phyloP scores from a whole-genome alignment of 2,113 vertebrate species.

The Paratilapia polleni region DNA sequence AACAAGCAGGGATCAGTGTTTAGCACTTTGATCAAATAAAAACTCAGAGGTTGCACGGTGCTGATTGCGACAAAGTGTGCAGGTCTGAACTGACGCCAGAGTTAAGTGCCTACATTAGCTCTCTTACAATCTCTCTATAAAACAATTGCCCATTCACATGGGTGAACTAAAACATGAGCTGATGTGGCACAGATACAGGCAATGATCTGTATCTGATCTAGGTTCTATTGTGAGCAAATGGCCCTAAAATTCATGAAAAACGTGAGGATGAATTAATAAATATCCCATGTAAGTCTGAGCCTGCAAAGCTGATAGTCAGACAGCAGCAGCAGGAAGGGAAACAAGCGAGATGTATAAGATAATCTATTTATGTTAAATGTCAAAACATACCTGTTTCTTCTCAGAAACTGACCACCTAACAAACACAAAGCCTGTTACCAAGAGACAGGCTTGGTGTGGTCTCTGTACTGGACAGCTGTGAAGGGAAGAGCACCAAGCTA shows the following conservation, averaged over 20 bases:
- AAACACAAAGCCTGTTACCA: constrained; percentile 41
- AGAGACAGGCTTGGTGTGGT: constrained; percentile 25
- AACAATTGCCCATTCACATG: background rate
- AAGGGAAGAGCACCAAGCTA: background rate
- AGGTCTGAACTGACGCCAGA: background rate
- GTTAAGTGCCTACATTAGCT: background rate
- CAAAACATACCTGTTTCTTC: constrained; percentile 54
- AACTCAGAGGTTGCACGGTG: background rate
- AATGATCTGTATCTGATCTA: no score
- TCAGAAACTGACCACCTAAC: constrained; percentile 16
- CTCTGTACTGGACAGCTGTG: background rate
- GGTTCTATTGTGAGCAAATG: background rate
- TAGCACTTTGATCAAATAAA: background rate
- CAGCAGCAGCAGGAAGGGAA: background rate
- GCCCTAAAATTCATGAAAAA: background rate
- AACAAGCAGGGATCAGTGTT: background rate
- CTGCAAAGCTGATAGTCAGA: background rate
- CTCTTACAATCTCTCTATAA: constrained; percentile 1
- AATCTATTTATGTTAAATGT: constrained; percentile 48
- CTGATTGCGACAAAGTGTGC: background rate
- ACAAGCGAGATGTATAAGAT: background rate
- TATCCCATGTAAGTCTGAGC: background rate
- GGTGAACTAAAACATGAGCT: background rate
- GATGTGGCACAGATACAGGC: background rate
- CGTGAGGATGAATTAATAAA: background rate